A percentile compares a stretch with the other conserved stretches of the same genome.
Conservation (phyloP, 2,888 invertebrate genomes). For the Liopterus haemorrhoidalis region DNA sequence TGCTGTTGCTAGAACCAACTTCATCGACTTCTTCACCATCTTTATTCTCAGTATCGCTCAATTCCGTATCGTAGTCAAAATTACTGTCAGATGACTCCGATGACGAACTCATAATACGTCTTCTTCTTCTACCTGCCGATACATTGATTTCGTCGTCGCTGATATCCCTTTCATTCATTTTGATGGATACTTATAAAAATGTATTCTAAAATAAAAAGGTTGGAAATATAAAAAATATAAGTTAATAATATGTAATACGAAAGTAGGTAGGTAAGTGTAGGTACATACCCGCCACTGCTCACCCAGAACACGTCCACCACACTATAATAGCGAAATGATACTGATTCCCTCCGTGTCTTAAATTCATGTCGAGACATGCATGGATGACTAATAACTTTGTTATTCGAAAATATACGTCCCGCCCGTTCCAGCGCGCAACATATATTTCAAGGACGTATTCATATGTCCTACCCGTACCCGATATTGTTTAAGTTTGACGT, state of each 20-base stretch:
- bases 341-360: no score
- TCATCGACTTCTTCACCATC: slow-evolving; percentile 27
- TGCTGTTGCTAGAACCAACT: slow-evolving; percentile 29
- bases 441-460: slow-evolving; percentile 20
- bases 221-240: no score
- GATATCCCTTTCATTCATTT: slow-evolving; percentile 22
- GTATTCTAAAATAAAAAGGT: no score
- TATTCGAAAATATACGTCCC: slow-evolving; percentile 25
- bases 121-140: slow-evolving; percentile 27
- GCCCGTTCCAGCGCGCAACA: slow-evolving; percentile 23
- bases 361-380: slow-evolving; percentile 13
- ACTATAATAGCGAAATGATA: no score
- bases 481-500: no score
- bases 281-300: slow-evolving; percentile 21
- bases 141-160: slow-evolving; percentile 26
- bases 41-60: slow-evolving; percentile 28
- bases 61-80: slow-evolving; percentile 27
- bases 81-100: slow-evolving; percentile 26
- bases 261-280: slow-evolving; percentile 25
- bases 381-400: slow-evolving; percentile 24
- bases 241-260: no score
- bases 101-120: slow-evolving; percentile 25
- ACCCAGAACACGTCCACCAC: slow-evolving; percentile 22
- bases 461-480: no score
- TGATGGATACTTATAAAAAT: no score